A percentile compares a stretch with the other conserved stretches of the same genome.
Evolutionary conservation across 2,888 invertebrate genomes (phyloP).

Genomic region (Asteroscopus sphinx): DNA sequence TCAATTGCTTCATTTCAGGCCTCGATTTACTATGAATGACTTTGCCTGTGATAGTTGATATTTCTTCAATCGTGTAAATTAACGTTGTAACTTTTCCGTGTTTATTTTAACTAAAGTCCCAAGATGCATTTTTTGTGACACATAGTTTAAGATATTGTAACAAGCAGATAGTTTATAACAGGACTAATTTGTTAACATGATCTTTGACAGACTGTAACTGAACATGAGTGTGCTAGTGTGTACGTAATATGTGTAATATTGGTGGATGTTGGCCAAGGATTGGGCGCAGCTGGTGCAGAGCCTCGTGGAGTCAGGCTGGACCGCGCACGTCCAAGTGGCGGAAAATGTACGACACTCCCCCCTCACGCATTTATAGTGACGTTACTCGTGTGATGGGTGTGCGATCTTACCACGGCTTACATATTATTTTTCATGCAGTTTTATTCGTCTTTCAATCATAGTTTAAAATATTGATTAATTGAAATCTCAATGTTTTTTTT

Average conservation of each 20-base stretch:
- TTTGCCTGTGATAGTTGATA: too few relatives aligned
- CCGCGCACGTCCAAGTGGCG: constrained; percentile 94
- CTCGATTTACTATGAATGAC: too few relatives aligned
- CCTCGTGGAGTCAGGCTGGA: constrained; percentile 95
- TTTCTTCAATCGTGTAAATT: too few relatives aligned
- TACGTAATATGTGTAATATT: constrained; percentile 80
- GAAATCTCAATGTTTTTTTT: too few relatives aligned
- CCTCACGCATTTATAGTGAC: constrained; percentile 65
- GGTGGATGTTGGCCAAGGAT: constrained; percentile 91
- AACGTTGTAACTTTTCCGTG: too few relatives aligned
- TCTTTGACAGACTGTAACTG: constrained; percentile 47
- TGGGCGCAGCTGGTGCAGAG: constrained; percentile 96
- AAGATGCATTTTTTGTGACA: too few relatives aligned
- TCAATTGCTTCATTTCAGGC: too few relatives aligned
- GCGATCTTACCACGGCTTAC: constrained; percentile 40
- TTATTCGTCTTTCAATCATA: not conserved
- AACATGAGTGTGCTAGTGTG: constrained; percentile 53
- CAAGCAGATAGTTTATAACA: not conserved
- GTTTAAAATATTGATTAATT: too few relatives aligned
- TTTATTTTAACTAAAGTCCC: too few relatives aligned
- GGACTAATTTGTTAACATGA: not conserved
- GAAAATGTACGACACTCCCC: constrained; percentile 85
- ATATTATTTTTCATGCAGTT: not conserved
- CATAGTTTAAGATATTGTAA: too few relatives aligned
- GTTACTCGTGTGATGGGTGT: constrained; percentile 47